Conservation (phyloP, 2,113 vertebrate genomes). For the Paracanthobrama guichenoti region DNA sequence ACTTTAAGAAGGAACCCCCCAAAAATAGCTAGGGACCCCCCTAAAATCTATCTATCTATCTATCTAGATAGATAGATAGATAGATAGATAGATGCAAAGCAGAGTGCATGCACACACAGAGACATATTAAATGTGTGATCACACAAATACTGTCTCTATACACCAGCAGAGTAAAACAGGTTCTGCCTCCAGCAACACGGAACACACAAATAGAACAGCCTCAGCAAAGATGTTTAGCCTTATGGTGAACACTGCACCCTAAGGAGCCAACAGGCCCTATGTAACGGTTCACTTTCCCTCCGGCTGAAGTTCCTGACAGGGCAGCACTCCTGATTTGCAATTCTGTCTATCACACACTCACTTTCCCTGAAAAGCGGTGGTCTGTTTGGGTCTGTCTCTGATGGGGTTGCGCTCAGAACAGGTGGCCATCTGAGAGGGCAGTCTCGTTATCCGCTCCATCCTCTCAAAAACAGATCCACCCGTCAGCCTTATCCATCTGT, state of each 20-base stretch:
- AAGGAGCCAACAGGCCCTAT: constrained; percentile 30
- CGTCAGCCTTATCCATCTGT: constrained; percentile 62
- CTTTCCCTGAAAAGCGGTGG: background rate
- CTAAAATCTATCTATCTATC: no score
- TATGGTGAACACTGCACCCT: constrained; percentile 30
- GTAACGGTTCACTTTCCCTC: constrained; percentile 10
- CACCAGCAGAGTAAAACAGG: background rate
- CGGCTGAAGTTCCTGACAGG: constrained; percentile 19
- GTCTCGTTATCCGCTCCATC: constrained; percentile 65
- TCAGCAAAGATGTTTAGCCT: constrained; percentile 6
- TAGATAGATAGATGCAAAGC: background rate
- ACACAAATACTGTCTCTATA: background rate
- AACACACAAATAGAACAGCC: constrained; percentile 32
- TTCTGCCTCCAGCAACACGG: constrained; percentile 1
- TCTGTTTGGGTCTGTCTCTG: constrained; percentile 24
- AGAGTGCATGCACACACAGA: background rate
- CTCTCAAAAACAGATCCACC: constrained; percentile 54
- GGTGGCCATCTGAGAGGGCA: constrained; percentile 67
- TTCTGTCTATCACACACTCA: constrained; percentile 9
- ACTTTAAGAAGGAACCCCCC: no score
- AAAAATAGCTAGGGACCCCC: no score
- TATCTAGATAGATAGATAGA: no score
- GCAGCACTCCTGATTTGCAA: constrained; percentile 16
- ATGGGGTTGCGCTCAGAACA: constrained; percentile 46
- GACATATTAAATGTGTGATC: background rate